phyloP scores from a whole-genome alignment of 1,140 invertebrate species.

The Drosophila ogumai region DNA sequence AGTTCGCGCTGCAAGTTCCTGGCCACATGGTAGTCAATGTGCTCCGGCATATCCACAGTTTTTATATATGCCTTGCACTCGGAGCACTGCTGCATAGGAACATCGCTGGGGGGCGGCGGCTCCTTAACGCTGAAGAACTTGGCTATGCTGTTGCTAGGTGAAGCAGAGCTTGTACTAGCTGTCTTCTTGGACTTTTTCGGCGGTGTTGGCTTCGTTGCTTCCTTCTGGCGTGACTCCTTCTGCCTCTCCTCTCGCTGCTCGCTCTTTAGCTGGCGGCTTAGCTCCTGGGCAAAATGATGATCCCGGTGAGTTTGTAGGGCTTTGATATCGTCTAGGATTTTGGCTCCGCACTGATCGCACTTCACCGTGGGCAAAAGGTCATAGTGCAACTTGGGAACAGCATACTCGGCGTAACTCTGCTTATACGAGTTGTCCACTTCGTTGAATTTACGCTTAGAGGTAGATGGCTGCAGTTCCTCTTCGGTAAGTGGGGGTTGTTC shows the following conservation, averaged over 20 bases:
- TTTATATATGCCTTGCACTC: slow-evolving; percentile 88
- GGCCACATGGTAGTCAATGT: slow-evolving; percentile 90
- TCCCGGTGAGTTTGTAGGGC: slow-evolving; percentile 86
- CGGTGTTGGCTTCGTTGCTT: slow-evolving; percentile 22
- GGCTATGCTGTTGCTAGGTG: slow-evolving; percentile 44
- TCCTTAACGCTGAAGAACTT: slow-evolving; percentile 61
- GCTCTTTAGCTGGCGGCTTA: slow-evolving; percentile 86
- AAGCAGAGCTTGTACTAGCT: not conserved
- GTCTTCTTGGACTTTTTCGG: slow-evolving; percentile 53
- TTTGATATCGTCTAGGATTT: slow-evolving; percentile 66
- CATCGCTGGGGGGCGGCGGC: slow-evolving; percentile 44
- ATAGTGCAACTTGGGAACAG: slow-evolving; percentile 40
- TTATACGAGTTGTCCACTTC: slow-evolving; percentile 52
- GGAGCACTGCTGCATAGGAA: slow-evolving; percentile 86
- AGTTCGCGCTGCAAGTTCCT: slow-evolving; percentile 86
- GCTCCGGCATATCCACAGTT: slow-evolving; percentile 87
- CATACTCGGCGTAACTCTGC: slow-evolving; percentile 70
- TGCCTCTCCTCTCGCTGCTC: slow-evolving; percentile 71
- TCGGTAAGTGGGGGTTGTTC: slow-evolving; percentile 22
- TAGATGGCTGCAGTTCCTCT: slow-evolving; percentile 48
- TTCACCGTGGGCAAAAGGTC: slow-evolving; percentile 84
- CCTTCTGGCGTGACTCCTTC: slow-evolving; percentile 35
- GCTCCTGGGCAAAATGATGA: slow-evolving; percentile 87
- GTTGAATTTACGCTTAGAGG: slow-evolving; percentile 60
- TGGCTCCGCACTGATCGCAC: slow-evolving; percentile 86